Conservation (phyloP, 1,140 invertebrate species). For the Maconellicoccus hirsutus region DNA sequence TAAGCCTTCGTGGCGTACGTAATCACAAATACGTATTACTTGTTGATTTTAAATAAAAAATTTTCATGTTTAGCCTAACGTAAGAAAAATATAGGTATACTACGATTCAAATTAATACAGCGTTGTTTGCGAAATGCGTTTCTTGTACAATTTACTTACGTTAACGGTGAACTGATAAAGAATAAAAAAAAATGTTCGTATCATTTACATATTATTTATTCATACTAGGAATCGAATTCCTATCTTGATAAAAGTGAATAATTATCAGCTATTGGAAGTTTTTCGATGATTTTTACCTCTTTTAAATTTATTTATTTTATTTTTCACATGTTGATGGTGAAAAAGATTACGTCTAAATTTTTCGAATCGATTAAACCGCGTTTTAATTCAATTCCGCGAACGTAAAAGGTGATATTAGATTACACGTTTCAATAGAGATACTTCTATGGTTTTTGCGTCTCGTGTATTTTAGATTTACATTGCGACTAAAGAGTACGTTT, state of each 20-base stretch:
- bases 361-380: neutral
- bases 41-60: no score
- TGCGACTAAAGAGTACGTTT: conserved; percentile 61
- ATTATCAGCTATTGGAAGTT: neutral
- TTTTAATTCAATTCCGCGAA: neutral
- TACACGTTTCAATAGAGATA: neutral
- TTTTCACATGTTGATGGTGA: neutral
- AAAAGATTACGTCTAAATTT: neutral
- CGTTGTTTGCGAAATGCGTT: neutral
- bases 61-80: no score
- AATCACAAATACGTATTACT: no score
- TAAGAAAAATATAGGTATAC: neutral
- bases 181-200: neutral
- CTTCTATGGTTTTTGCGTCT: neutral
- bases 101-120: neutral
- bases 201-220: conserved; percentile 2
- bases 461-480: conserved; percentile 50
- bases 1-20: no score
- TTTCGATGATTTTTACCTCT: neutral
- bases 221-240: neutral
- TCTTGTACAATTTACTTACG: neutral
- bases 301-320: neutral
- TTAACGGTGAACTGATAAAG: neutral
- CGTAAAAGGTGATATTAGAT: neutral
- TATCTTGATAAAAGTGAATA: neutral